A percentile compares a stretch with the other conserved stretches of the same genome.
These are phyloP conservation scores for Linnaemya tessellans DNA, from an alignment of 2,888 invertebrate genomes.

Conservation along the genomic window DNA sequence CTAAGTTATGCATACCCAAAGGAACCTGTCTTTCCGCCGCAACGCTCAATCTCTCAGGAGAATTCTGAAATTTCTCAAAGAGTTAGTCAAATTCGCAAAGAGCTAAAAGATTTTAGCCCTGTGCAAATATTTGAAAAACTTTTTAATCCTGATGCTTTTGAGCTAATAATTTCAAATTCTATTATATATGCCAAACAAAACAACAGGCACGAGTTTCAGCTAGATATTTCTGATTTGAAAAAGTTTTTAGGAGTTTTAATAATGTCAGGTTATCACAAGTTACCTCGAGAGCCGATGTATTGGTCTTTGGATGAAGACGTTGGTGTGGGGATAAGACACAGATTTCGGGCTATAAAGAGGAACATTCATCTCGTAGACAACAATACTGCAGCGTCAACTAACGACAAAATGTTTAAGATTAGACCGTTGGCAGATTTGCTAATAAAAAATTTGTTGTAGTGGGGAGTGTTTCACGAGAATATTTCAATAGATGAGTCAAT, in stretches of 20 bases:
- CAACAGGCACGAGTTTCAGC: conserved; percentile 1
- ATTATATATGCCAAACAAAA: not conserved
- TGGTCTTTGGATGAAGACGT: not conserved
- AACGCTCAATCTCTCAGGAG: not conserved
- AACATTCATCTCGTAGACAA: not conserved
- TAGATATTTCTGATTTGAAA: too few relatives aligned
- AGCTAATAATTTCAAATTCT: not conserved
- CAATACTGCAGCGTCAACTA: not conserved
- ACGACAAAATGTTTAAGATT: not conserved
- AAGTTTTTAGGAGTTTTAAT: conserved; percentile 1
- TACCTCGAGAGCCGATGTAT: not conserved
- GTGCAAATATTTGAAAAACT: conserved; percentile 19
- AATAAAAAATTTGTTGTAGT: not conserved
- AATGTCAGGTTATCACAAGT: not conserved
- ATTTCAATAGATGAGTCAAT: conserved; percentile 42
- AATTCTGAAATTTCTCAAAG: not conserved
- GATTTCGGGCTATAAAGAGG: not conserved
- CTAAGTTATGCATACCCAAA: too few relatives aligned
- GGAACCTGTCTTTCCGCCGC: too few relatives aligned
- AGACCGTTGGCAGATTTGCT: conserved; percentile 19
- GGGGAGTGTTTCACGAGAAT: conserved; percentile 11
- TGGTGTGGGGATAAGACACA: not conserved
- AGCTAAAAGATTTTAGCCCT: not conserved
- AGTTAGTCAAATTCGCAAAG: not conserved
- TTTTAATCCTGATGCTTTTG: not conserved